phyloP scores from a whole-genome alignment of 2,888 invertebrate genomes.

The Lycaena phlaeas region DNA sequence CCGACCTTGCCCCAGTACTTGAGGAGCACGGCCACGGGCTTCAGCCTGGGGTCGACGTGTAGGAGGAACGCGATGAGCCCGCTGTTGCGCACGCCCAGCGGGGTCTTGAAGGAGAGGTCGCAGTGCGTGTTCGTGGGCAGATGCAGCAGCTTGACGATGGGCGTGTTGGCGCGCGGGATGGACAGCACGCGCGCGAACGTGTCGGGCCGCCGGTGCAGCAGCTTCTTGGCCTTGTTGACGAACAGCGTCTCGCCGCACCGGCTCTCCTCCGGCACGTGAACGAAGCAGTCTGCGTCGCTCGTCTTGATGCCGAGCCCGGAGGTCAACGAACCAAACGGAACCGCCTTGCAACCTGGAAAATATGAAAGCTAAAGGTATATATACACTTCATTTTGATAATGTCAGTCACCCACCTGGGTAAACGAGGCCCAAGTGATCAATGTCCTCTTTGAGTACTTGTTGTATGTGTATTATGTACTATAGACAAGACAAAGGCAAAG shows the following conservation, averaged over 20 bases:
- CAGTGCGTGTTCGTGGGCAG: constrained; percentile 73
- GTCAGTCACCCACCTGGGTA: no score
- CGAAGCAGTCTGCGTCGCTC: constrained; percentile 83
- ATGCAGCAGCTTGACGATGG: constrained; percentile 83
- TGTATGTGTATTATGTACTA: no score
- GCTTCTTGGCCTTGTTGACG: constrained; percentile 38
- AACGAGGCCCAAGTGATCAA: no score
- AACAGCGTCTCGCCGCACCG: constrained; percentile 26
- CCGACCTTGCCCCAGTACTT: constrained; percentile 83
- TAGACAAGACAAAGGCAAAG: no score
- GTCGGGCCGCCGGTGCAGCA: constrained; percentile 42
- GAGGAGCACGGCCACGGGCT: constrained; percentile 74
- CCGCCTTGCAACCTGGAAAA: constrained; percentile 42
- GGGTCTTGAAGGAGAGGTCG: constrained; percentile 82
- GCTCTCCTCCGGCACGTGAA: constrained; percentile 50
- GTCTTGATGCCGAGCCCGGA: constrained; percentile 78
- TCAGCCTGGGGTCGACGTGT: constrained; percentile 69
- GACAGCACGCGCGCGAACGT: constrained; percentile 72
- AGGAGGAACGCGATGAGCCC: constrained; percentile 75
- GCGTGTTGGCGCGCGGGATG: constrained; percentile 82
- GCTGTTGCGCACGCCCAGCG: constrained; percentile 80
- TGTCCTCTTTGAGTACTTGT: no score
- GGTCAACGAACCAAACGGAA: constrained; percentile 82
- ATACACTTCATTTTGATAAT: no score
- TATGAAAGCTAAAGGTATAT: no score